phyloP scores from a whole-genome alignment of 2,797 vertebrate species.

The Poecilia velifera region DNA sequence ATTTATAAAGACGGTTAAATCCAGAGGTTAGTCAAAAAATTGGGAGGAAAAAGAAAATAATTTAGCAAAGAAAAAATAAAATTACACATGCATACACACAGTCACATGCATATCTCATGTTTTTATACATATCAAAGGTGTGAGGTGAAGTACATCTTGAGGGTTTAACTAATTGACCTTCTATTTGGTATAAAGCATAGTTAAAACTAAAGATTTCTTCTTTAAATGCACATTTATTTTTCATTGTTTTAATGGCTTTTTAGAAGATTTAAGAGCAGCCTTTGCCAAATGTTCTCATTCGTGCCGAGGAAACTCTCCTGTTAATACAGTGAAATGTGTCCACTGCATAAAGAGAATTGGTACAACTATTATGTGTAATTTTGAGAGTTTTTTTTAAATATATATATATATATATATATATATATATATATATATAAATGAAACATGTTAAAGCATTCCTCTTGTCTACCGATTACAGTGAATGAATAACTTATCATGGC shows the following conservation, averaged over 20 bases:
- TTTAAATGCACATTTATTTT: neutral
- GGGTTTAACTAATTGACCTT: neutral
- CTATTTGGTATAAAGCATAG: too few species aligned
- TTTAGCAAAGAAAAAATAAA: too few species aligned
- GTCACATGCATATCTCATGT: too few species aligned
- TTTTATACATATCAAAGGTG: too few species aligned
- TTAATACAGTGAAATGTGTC: neutral
- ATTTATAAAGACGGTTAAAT: neutral
- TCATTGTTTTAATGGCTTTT: neutral
- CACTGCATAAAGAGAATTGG: neutral
- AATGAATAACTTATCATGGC: neutral
- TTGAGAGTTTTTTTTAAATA: neutral
- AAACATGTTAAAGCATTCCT: neutral
- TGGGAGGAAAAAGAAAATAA: neutral
- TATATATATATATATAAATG: neutral
- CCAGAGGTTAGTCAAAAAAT: neutral
- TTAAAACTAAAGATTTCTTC: neutral
- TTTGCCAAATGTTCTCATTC: neutral
- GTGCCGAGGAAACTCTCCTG: neutral
- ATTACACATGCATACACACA: too few species aligned
- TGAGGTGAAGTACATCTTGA: too few species aligned
- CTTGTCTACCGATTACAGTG: neutral
- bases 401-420: too few species aligned
- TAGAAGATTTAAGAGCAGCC: neutral
- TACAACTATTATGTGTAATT: neutral